These are phyloP conservation scores for Chalcosyrphus nemorum DNA, from an alignment of 2,888 invertebrate genomes.

Conservation along the genomic window DNA sequence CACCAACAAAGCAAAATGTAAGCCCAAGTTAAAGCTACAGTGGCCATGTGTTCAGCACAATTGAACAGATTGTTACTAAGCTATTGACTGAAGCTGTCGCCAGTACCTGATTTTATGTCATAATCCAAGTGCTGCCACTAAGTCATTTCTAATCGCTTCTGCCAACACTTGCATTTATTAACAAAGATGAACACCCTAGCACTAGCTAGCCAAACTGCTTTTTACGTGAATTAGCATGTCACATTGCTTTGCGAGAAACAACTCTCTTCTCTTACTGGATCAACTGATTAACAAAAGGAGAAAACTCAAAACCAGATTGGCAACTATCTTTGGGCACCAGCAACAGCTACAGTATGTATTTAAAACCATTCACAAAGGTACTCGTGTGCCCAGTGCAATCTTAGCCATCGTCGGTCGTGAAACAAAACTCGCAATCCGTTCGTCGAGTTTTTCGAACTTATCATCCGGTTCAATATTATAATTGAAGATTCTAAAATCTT, in stretches of 20 bases:
- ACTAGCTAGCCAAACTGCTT: not conserved
- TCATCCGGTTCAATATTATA: slow-evolving; percentile 6
- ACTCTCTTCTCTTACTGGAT: slow-evolving; percentile 4
- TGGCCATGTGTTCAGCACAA: not conserved
- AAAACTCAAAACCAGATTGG: slow-evolving; percentile 55
- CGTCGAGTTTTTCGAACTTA: not conserved
- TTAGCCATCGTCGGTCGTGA: slow-evolving; percentile 37
- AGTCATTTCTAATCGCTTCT: not conserved
- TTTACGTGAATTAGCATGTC: not conserved
- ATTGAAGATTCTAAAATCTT: not conserved
- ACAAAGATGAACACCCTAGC: not conserved
- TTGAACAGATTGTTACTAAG: not conserved
- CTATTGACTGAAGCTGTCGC: not conserved
- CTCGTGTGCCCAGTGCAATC: slow-evolving; percentile 45
- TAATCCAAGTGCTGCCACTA: slow-evolving; percentile 20
- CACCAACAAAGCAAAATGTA: too few species aligned
- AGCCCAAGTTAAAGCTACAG: too few species aligned
- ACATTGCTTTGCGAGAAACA: not conserved
- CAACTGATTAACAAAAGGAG: slow-evolving; percentile 27
- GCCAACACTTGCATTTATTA: not conserved
- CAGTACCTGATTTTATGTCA: slow-evolving; percentile 1
- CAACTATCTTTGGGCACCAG: slow-evolving; percentile 46
- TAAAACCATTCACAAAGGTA: slow-evolving; percentile 42
- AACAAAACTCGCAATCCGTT: not conserved
- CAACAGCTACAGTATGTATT: slow-evolving; percentile 4